These are phyloP conservation scores for Lepilemur ruficaudatus DNA, from an alignment of 2,797 vertebrate genomes.

Conservation along the genomic window DNA sequence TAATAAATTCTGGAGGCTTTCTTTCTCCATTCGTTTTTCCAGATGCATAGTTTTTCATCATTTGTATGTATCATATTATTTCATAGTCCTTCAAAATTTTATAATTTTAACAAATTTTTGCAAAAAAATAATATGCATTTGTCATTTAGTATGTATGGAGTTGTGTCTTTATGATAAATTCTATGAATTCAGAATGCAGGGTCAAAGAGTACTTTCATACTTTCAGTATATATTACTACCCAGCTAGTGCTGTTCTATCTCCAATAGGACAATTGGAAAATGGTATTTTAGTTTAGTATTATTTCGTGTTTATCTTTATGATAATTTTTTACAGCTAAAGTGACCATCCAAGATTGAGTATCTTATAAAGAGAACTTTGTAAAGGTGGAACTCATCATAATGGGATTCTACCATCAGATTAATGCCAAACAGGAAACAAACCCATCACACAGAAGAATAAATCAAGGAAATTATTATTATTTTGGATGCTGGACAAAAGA, in stretches of 20 bases:
- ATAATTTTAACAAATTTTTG: not conserved
- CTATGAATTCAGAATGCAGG: not conserved
- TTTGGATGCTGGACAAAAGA: not conserved
- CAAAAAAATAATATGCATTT: not conserved
- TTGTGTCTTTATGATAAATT: not conserved
- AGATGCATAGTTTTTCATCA: not conserved
- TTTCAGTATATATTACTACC: not conserved
- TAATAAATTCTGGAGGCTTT: not conserved
- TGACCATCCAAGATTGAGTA: not conserved
- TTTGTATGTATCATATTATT: not conserved
- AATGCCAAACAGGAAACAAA: not conserved
- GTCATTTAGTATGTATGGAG: not conserved
- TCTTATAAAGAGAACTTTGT: not conserved
- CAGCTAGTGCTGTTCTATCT: not conserved
- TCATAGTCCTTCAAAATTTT: not conserved
- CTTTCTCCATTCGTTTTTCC: not conserved
- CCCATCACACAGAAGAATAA: not conserved
- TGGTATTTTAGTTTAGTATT: not conserved
- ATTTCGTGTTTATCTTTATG: not conserved
- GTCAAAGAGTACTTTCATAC: not conserved
- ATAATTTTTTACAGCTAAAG: not conserved
- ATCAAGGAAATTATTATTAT: not conserved
- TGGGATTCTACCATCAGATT: not conserved
- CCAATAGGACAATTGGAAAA: not conserved
- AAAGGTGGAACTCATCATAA: not conserved